phyloP scores from a whole-genome alignment of 2,113 vertebrate species.

The Phoenicopterus ruber region DNA sequence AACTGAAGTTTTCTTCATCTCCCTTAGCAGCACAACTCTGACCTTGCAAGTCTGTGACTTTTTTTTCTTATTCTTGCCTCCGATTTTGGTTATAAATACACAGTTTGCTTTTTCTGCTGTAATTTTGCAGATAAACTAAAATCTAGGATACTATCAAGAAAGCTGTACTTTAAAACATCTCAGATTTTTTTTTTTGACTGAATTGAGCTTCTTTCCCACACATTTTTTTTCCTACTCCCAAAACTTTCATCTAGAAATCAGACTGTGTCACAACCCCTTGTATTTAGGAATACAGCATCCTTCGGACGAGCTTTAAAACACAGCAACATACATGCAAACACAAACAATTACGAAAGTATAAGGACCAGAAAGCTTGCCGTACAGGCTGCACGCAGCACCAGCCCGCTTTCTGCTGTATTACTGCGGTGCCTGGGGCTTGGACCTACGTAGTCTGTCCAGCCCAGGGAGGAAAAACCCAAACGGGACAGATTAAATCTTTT shows the following conservation, averaged over 20 bases:
- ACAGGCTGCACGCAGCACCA: rapidly evolving
- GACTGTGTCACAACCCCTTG: neutral
- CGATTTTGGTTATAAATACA: neutral
- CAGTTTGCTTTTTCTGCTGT: neutral
- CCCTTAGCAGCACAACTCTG: neutral
- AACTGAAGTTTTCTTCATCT: neutral
- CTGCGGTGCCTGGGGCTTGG: neutral
- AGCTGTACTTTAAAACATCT: neutral
- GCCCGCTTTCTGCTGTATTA: neutral
- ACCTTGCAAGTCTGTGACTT: neutral
- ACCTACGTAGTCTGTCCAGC: neutral
- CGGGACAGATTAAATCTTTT: neutral
- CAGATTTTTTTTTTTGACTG: neutral
- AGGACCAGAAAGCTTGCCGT: neutral
- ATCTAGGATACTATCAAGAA: neutral
- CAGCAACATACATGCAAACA: neutral
- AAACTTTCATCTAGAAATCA: neutral
- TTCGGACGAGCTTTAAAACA: neutral
- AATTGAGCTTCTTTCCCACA: neutral
- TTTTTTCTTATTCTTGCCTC: neutral
- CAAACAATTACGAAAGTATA: neutral
- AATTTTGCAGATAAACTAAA: neutral
- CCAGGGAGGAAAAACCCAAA: neutral
- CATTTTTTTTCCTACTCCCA: neutral
- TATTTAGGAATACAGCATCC: neutral